Evolutionary conservation across 2,888 invertebrate species (phyloP).

Genomic region (Diarsia dahlii): DNA sequence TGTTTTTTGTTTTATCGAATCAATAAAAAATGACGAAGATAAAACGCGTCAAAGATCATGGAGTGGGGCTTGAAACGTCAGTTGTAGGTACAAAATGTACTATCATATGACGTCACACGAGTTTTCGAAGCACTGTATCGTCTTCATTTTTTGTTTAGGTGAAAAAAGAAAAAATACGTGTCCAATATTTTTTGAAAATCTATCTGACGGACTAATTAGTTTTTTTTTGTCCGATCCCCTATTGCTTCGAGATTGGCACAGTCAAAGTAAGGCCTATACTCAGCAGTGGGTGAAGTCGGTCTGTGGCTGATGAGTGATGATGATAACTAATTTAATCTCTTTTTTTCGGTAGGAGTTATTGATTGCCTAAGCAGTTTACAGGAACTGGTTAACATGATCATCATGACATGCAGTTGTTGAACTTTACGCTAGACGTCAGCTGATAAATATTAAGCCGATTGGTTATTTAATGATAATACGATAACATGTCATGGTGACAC

Average conservation of each 20-base stretch:
- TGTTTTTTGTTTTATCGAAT: too few species aligned
- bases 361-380: neutral
- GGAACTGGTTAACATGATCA: neutral
- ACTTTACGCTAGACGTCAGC: neutral
- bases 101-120: too few species aligned
- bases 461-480: neutral
- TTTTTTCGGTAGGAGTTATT: neutral
- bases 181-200: too few species aligned
- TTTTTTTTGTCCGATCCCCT: too few species aligned
- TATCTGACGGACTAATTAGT: too few species aligned
- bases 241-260: neutral
- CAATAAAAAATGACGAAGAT: too few species aligned
- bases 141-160: too few species aligned
- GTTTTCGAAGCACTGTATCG: too few species aligned
- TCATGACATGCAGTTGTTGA: neutral
- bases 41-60: too few species aligned
- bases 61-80: too few species aligned
- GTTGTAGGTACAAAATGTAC: too few species aligned
- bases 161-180: too few species aligned
- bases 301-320: neutral
- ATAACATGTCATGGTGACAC: neutral
- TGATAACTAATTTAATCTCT: neutral
- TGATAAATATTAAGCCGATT: conserved; percentile 18
- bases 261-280: neutral
- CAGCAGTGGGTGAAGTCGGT: neutral